Evolutionary conservation across 2,113 vertebrate species (phyloP).

Genomic region (Cricetomys ansorgei): DNA sequence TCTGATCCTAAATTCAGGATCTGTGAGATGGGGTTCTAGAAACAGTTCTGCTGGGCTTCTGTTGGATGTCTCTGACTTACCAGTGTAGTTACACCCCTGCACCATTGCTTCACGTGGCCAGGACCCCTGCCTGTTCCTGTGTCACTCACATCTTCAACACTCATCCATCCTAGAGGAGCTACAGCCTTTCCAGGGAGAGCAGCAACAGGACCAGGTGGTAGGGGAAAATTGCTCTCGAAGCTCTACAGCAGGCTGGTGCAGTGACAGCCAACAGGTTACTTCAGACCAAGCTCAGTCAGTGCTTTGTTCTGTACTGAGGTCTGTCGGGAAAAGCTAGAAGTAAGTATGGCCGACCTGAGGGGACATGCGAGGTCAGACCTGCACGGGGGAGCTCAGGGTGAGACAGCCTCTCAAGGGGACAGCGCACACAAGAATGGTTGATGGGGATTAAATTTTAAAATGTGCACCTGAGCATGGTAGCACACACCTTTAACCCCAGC

Average conservation of each 20-base stretch:
- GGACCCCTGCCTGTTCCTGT: neutral
- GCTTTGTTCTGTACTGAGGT: rapidly evolving
- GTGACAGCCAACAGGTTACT: neutral
- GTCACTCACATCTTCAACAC: neutral
- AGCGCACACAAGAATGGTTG: neutral
- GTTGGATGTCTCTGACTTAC: too few relatives aligned
- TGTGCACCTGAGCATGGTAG: too few relatives aligned
- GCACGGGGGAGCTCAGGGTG: neutral
- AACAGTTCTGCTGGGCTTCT: neutral
- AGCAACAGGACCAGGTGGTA: rapidly evolving
- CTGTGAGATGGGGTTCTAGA: rapidly evolving
- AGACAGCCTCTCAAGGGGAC: neutral
- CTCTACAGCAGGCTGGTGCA: rapidly evolving
- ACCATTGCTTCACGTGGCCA: neutral
- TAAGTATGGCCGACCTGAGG: neutral
- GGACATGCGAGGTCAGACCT: neutral
- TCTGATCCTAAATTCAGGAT: neutral
- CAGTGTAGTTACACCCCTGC: rapidly evolving
- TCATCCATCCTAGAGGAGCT: neutral
- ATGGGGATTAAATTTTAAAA: too few relatives aligned
- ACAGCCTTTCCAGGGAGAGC: rapidly evolving
- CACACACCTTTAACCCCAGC: neutral
- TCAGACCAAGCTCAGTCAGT: neutral
- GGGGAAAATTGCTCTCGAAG: too few relatives aligned
- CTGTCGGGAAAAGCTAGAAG: neutral